phyloP scores from a whole-genome alignment of 2,797 vertebrate genomes.

The Allobates femoralis region DNA sequence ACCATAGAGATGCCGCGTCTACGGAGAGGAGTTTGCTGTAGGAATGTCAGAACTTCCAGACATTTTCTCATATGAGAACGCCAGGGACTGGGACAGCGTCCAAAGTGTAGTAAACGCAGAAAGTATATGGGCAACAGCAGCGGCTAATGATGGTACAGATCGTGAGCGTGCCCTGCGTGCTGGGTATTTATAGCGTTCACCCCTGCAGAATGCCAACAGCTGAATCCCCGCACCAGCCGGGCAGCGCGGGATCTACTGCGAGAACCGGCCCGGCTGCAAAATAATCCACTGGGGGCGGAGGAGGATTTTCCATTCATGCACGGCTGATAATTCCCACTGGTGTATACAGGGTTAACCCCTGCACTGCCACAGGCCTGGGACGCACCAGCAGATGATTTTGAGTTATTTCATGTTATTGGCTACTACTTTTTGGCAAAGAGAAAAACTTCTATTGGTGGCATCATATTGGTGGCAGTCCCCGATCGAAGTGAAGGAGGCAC shows the following conservation, averaged over 20 bases:
- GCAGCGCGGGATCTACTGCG: conserved; percentile 33
- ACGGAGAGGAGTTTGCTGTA: background rate
- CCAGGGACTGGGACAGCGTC: background rate
- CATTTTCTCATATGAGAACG: background rate
- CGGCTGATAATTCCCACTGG: conserved; percentile 2
- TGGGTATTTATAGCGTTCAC: conserved; percentile 38
- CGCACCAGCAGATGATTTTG: background rate
- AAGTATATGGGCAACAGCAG: conserved; percentile 14
- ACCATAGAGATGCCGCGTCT: no score
- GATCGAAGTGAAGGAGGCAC: no score
- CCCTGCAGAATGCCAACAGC: conserved; percentile 39
- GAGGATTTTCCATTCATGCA: conserved; percentile 44
- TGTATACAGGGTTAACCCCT: background rate
- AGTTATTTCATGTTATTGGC: no score
- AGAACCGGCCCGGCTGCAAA: background rate
- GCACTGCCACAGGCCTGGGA: background rate
- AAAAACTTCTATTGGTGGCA: no score
- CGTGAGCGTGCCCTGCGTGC: background rate
- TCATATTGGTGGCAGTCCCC: no score
- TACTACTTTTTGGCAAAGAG: no score
- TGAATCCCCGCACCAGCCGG: conserved; percentile 2
- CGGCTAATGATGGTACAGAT: conserved; percentile 10
- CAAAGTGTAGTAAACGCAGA: conserved; percentile 21
- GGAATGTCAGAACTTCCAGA: no score
- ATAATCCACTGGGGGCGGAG: background rate